phyloP scores from a whole-genome alignment of 2,797 vertebrate genomes.

The Notoglanidium macrostoma region DNA sequence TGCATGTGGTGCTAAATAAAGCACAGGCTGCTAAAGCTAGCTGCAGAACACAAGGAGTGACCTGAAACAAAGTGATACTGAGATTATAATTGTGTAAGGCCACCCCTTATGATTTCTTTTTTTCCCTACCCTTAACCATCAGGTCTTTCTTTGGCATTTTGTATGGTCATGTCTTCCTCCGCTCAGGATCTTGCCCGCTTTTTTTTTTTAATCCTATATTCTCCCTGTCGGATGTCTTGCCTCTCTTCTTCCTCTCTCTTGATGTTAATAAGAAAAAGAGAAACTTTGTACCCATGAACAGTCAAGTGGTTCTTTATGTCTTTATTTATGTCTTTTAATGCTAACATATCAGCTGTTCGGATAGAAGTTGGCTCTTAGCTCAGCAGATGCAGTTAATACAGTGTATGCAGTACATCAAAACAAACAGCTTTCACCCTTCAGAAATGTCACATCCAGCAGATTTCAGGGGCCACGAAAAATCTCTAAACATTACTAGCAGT shows the following conservation, averaged over 20 bases:
- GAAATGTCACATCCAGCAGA: conserved; percentile 7
- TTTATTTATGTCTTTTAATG: neutral
- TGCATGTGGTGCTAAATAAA: neutral
- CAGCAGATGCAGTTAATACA: neutral
- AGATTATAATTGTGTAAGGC: neutral
- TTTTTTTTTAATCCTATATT: neutral
- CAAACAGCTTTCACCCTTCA: neutral
- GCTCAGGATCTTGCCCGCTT: neutral
- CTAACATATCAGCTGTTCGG: neutral
- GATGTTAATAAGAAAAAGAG: neutral
- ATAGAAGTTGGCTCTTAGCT: neutral
- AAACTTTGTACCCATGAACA: neutral
- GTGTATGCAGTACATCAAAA: neutral
- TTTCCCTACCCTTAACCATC: neutral
- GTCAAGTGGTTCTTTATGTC: no score
- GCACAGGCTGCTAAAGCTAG: neutral
- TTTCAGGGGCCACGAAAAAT: neutral
- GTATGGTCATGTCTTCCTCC: neutral
- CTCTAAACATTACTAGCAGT: neutral
- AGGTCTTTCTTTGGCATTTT: neutral
- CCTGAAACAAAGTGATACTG: neutral
- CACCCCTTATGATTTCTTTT: neutral
- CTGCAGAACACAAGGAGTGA: neutral
- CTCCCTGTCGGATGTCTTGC: no score
- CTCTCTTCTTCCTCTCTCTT: neutral